Conservation (phyloP, 2,888 invertebrate species). For the Caenorhabditis virilis region DNA sequence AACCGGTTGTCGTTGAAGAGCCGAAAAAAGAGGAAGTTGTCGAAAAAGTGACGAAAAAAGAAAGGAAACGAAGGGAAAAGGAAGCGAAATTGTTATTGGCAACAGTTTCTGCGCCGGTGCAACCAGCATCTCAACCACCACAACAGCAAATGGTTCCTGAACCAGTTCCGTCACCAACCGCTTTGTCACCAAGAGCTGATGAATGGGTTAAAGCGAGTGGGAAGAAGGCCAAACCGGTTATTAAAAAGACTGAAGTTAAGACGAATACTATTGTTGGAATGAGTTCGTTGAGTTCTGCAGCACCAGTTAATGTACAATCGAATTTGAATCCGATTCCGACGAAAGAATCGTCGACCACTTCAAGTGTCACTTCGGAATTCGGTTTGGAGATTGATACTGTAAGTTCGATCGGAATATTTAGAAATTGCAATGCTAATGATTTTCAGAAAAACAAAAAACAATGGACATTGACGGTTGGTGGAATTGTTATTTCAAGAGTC, state of each 20-base stretch:
- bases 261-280: neutral
- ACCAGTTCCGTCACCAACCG: too few relatives aligned
- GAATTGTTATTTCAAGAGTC: slow-evolving; percentile 91
- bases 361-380: slow-evolving; percentile 17
- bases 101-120: slow-evolving; percentile 17
- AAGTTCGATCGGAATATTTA: slow-evolving; percentile 27
- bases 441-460: slow-evolving; percentile 44
- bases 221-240: slow-evolving; percentile 32
- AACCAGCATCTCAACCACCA: slow-evolving; percentile 16
- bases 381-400: slow-evolving; percentile 1
- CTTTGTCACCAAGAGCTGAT: slow-evolving; percentile 31
- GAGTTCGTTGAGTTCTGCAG: neutral
- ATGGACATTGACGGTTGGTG: slow-evolving; percentile 91
- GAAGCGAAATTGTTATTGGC: slow-evolving; percentile 13
- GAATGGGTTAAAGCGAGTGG: slow-evolving; percentile 48
- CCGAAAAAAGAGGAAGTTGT: slow-evolving; percentile 5
- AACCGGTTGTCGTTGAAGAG: neutral
- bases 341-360: slow-evolving; percentile 14
- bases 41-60: neutral
- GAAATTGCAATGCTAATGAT: too few relatives aligned
- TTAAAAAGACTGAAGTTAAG: slow-evolving; percentile 3
- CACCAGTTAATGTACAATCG: slow-evolving; percentile 1
- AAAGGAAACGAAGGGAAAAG: slow-evolving; percentile 1
- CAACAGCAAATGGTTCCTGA: slow-evolving; percentile 6
- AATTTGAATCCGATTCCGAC: slow-evolving; percentile 8